A percentile compares a stretch with the other conserved stretches of the same genome.
These are phyloP conservation scores for Raja brachyura DNA, from an alignment of 2,113 vertebrate species.

Conservation along the genomic window DNA sequence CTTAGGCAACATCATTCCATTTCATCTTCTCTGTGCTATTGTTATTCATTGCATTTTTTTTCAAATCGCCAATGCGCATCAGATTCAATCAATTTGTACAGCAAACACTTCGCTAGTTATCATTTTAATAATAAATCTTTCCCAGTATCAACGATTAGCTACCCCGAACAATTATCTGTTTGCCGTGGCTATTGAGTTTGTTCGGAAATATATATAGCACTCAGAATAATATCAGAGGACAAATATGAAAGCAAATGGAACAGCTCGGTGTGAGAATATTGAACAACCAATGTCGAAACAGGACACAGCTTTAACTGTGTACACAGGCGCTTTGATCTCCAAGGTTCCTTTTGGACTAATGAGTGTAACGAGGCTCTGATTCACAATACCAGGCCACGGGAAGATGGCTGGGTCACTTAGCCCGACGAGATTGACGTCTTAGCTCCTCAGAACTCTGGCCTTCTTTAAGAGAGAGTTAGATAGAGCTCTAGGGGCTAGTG, in stretches of 20 bases:
- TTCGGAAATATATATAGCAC: no score
- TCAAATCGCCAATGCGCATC: background rate
- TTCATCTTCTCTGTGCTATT: background rate
- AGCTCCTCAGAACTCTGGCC: no score
- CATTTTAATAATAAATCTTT: background rate
- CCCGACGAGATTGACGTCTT: no score
- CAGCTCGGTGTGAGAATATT: background rate
- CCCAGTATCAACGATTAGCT: background rate
- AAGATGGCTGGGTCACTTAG: no score
- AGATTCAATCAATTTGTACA: background rate
- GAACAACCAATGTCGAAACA: background rate
- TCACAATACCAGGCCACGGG: no score
- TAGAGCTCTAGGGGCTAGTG: no score
- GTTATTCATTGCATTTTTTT: background rate
- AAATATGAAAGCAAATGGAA: background rate
- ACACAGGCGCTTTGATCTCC: background rate
- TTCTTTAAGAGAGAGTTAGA: no score
- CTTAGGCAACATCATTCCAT: background rate
- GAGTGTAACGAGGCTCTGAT: no score
- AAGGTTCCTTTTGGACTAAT: background rate
- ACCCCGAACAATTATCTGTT: no score
- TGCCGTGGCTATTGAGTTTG: no score
- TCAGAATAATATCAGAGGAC: background rate
- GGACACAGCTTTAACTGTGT: no score
- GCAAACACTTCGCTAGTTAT: background rate